Percentiles rank a stretch among this genome's conserved stretches.
These are phyloP conservation scores for Laticauda colubrina DNA, from an alignment of 2,113 vertebrate genomes.

Conservation along the genomic window DNA sequence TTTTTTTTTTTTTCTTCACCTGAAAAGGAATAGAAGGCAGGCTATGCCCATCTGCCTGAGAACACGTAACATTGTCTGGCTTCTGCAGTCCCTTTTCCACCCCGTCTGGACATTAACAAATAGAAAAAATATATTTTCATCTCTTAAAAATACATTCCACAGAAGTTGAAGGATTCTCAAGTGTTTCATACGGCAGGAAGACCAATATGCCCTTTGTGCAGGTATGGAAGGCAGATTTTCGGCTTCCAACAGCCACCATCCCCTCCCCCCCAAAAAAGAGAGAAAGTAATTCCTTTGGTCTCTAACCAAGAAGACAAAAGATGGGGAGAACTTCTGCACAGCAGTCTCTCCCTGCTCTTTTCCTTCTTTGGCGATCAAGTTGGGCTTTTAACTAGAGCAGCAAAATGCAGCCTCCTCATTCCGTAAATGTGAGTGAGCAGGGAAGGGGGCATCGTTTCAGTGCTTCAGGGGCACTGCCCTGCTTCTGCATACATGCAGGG, in stretches of 20 bases:
- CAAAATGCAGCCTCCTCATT: neutral
- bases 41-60: conserved; percentile 45
- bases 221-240: neutral
- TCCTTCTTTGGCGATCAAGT: neutral
- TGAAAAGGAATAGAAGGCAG: conserved; percentile 33
- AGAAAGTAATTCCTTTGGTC: conserved; percentile 20
- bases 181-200: conserved; percentile 13
- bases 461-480: neutral
- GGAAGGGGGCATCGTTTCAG: neutral
- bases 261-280: neutral
- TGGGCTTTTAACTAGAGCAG: conserved; percentile 10
- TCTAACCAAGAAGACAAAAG: neutral
- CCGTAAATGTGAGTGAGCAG: neutral
- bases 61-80: conserved; percentile 37
- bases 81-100: conserved; percentile 60
- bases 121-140: conserved; percentile 79
- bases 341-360: conserved; percentile 47
- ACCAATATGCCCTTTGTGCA: conserved; percentile 26
- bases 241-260: neutral
- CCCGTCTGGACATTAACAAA: conserved; percentile 68
- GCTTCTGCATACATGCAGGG: neutral
- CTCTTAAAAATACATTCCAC: conserved; percentile 80
- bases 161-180: conserved; percentile 53
- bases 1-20: neutral
- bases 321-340: conserved; percentile 39